Percentiles rank a stretch among this genome's conserved stretches.
Conservation (phyloP, 2,797 vertebrate species). For the Chelon labrosus region DNA sequence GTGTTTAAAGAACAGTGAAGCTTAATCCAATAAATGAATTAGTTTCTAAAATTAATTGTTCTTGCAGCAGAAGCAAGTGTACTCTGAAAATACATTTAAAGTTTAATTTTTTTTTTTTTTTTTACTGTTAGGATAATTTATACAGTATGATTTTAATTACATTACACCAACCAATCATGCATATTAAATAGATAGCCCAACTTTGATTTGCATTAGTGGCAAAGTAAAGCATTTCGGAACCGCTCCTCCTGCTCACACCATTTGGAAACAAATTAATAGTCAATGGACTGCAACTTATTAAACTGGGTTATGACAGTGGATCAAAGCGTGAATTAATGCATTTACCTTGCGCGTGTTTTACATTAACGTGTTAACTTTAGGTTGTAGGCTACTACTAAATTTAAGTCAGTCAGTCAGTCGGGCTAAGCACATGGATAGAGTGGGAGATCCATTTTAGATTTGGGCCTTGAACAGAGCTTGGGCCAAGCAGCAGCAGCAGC, state of each 20-base stretch:
- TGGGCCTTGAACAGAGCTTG: conserved; percentile 42
- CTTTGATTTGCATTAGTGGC: conserved; percentile 82
- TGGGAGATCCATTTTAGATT: conserved; percentile 53
- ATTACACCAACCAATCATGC: conserved; percentile 86
- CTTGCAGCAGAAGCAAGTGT: conserved; percentile 82
- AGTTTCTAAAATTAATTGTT: conserved; percentile 84
- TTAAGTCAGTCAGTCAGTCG: conserved; percentile 49
- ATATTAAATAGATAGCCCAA: conserved; percentile 85
- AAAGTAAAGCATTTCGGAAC: conserved; percentile 80
- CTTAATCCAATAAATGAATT: conserved; percentile 87
- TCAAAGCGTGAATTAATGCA: conserved; percentile 78
- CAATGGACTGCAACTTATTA: conserved; percentile 87
- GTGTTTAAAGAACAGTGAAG: conserved; percentile 78
- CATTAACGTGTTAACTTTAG: conserved; percentile 72
- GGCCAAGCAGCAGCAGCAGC: conserved; percentile 26
- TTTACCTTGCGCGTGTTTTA: conserved; percentile 76
- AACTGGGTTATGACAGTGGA: conserved; percentile 80
- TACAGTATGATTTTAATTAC: conserved; percentile 87
- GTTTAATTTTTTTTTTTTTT: conserved; percentile 84
- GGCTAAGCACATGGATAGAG: conserved; percentile 27
- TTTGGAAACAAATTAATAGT: conserved; percentile 85
- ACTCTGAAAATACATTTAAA: conserved; percentile 86
- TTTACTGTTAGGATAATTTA: conserved; percentile 83
- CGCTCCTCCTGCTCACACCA: conserved; percentile 75
- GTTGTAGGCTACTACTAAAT: conserved; percentile 55